Percentiles rank a stretch among this genome's conserved stretches.
These are phyloP conservation scores for Progne subis DNA, from an alignment of 2,113 vertebrate genomes.

Conservation along the genomic window DNA sequence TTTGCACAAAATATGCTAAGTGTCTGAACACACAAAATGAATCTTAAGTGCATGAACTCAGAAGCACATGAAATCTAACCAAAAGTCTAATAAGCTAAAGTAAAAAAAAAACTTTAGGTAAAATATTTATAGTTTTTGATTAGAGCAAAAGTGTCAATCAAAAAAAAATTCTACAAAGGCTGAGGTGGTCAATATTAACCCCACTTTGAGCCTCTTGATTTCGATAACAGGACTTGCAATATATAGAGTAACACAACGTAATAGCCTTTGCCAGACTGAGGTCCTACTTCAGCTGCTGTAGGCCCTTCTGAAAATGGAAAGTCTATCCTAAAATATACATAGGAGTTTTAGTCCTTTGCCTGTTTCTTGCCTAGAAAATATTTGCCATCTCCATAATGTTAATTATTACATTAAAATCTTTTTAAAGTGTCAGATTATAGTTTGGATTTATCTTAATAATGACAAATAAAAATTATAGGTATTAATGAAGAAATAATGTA, in stretches of 20 bases:
- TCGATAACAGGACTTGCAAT: background rate
- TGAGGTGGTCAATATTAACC: background rate
- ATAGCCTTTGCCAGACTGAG: background rate
- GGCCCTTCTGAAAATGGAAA: background rate
- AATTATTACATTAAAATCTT: slow-evolving; percentile 41
- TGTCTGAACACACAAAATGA: background rate
- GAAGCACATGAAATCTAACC: background rate
- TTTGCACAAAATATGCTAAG: slow-evolving; percentile 5
- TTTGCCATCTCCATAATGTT: background rate
- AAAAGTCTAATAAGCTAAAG: background rate
- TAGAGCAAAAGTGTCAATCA: background rate
- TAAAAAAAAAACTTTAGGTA: background rate
- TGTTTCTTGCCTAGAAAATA: slow-evolving; percentile 35
- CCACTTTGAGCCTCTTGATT: background rate
- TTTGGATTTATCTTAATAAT: slow-evolving; percentile 18
- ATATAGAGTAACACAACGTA: background rate
- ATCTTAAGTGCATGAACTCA: background rate
- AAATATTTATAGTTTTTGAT: background rate
- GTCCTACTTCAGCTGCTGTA: background rate
- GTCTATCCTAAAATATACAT: background rate
- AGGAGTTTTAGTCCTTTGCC: background rate
- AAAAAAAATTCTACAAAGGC: background rate
- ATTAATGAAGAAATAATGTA: slow-evolving; percentile 61
- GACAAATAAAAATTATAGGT: slow-evolving; percentile 68
- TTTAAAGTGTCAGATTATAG: slow-evolving; percentile 12